Evolutionary conservation across 2,888 invertebrate species (phyloP), one percentile per base, ranked within the genome.

Genomic region (Phytoseiulus persimilis): DNA sequence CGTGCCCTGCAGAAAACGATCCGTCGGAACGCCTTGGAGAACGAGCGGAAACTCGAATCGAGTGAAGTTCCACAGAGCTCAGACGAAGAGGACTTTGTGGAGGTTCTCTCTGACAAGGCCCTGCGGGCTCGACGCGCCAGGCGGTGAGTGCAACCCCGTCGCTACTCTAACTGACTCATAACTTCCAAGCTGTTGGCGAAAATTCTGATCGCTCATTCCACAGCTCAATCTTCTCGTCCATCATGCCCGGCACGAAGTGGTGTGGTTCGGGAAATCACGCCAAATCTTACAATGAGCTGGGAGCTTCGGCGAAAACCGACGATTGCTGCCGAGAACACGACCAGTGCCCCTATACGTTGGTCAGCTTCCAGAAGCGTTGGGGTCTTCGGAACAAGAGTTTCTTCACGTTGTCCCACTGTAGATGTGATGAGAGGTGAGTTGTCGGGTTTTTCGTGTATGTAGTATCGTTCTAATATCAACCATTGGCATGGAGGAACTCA

Each of bases 231-330:
- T 87, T 87, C 45, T 87, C 87, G 23, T 87, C 87, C 31, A 87
- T 87, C 28, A 32, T 87, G 87, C 87, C 95, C 90, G 96, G 95
- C 0, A 96, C 96, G 0, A 95, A 95, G 92, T 96, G 96, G 95
- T 98, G 97, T 92, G 97, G 97, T 31, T 95, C 96, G 0, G 97
- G 97, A 0, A 97, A 97, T 93, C 95, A 96, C 91, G 97, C 97
- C 0, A 93, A 94, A 32, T 94, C 95, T 92, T 97, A 96, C 93
- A 95, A 95, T 93, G 97, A 97, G 93, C 94, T 97, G 91, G 98
- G 98, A 83, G 94, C 94, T 0, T 95, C 95, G 91, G 91, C 92
- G 92, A 94, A 93, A 65, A 95, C 95, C 91, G 96, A 96, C 92
- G 93, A 93, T 91, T 98, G 98, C 93, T 98, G 98, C 93, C 94